A percentile compares a stretch with the other conserved stretches of the same genome.
These are phyloP conservation scores for Xiphophorus birchmanni DNA, from an alignment of 2,797 vertebrate genomes.

Conservation along the genomic window DNA sequence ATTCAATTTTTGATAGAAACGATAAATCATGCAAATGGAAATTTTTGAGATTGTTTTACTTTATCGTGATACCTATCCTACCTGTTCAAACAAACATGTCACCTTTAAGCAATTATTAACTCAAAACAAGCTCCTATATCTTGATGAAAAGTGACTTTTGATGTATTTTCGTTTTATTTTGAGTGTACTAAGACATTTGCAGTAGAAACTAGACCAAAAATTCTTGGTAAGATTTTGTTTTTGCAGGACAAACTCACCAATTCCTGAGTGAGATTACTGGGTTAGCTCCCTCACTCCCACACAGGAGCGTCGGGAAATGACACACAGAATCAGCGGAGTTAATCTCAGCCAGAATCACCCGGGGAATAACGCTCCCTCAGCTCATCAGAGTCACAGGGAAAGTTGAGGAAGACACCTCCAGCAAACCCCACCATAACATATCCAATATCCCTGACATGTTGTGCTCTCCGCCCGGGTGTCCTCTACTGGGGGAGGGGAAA, in stretches of 20 bases:
- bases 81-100: no score
- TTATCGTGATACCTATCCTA: no score
- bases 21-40: no score
- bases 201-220: no score
- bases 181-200: no score
- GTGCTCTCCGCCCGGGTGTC: constrained; percentile 51
- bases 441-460: constrained; percentile 71
- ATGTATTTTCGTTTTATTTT: no score
- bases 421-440: constrained; percentile 68
- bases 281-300: constrained; percentile 35
- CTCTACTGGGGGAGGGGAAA: constrained; percentile 50
- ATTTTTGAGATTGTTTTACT: no score
- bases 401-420: constrained; percentile 68
- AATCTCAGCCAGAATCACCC: constrained; percentile 65
- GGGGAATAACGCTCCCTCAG: constrained; percentile 70
- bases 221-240: no score
- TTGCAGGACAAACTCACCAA: constrained; percentile 2
- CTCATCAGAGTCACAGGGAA: constrained; percentile 73
- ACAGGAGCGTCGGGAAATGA: constrained; percentile 31
- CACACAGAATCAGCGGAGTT: constrained; percentile 59
- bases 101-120: neutral
- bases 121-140: no score
- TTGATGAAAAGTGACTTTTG: no score
- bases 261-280: constrained; percentile 35
- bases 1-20: no score